Evolutionary conservation across 2,888 invertebrate genomes (phyloP).

Genomic region (Tuberolachnus salignus): DNA sequence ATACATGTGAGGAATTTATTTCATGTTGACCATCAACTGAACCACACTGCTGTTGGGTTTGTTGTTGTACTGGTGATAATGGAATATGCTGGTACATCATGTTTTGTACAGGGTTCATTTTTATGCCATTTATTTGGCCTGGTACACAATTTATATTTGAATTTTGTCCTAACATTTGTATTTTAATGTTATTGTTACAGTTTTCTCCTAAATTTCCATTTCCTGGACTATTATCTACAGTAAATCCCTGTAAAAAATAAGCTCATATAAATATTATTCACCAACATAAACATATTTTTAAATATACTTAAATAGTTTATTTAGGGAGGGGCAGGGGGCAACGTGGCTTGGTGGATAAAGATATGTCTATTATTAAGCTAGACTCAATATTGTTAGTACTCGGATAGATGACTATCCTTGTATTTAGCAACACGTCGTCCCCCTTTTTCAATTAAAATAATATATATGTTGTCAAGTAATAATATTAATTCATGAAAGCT

Average conservation of each 20-base stretch:
- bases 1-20: constrained; percentile 48
- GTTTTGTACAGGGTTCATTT: constrained; percentile 41
- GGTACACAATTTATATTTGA: constrained; percentile 45
- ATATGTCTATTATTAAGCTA: too few species aligned
- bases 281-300: not conserved
- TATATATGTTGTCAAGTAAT: too few species aligned
- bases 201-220: constrained; percentile 34
- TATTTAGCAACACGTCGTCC: too few species aligned
- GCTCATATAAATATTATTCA: constrained; percentile 2
- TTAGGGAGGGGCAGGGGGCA: too few species aligned
- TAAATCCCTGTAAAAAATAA: constrained; percentile 41
- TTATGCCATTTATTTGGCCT: constrained; percentile 46
- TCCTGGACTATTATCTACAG: constrained; percentile 48
- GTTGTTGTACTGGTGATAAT: constrained; percentile 32
- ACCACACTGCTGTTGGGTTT: constrained; percentile 28
- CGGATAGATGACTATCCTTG: too few species aligned
- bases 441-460: too few species aligned
- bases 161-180: constrained; percentile 41
- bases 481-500: too few species aligned
- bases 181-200: constrained; percentile 31
- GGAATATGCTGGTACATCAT: constrained; percentile 41
- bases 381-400: too few species aligned
- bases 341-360: too few species aligned
- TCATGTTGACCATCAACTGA: constrained; percentile 40
- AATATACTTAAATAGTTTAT: not conserved